Evolutionary conservation across 2,113 vertebrate genomes (phyloP), one percentile per base, ranked within the genome.

Genomic region (Platysternon megacephalum): DNA sequence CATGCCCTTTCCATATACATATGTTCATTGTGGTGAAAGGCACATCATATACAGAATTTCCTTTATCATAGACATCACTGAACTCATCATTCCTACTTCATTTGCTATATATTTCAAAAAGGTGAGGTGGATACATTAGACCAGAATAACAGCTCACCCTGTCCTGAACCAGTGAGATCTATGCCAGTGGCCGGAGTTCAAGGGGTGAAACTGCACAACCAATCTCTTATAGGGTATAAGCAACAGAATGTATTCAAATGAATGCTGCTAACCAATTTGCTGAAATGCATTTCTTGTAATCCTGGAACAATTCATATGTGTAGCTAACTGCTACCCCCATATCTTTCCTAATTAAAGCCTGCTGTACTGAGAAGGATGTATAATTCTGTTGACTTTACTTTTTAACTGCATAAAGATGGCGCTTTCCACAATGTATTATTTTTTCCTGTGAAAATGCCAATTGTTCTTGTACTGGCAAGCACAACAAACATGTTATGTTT

Each of bases 271-370:
- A 78, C 51, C 3, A 2, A 35, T 7, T 58, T 76, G 39, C 79
- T 91, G 79, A 94, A 94, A 95, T 90, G 92, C 91, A 72, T 82
- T 95, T 93, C 93, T 93, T 46, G 49, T 79, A 74, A 95, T 83
- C 44, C 48, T 87, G 68, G 65, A 95, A 85, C 49, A 96, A 82
- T 4, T 86, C 48, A 48, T 26, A 7, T 85, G 55, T 78, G 53
- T 65, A 91, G 94, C 93, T 93, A 94, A 88, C 82, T 72, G 42
- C 68, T 91, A 94, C 87, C 87, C 65, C 82, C 52, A n/a, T 79
- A 85, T 61, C 68, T 84, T 85, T 61, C n/a, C 52, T 83, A 86
- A 93, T 82, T 84, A 88, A 95, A 93, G 32, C 29, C 51, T 89
- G 42, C 44, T 86, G 29, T 80, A 56, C 91, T 48, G 90, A 87